phyloP scores from a whole-genome alignment of 2,888 invertebrate species.

The Pterostichus madidus region DNA sequence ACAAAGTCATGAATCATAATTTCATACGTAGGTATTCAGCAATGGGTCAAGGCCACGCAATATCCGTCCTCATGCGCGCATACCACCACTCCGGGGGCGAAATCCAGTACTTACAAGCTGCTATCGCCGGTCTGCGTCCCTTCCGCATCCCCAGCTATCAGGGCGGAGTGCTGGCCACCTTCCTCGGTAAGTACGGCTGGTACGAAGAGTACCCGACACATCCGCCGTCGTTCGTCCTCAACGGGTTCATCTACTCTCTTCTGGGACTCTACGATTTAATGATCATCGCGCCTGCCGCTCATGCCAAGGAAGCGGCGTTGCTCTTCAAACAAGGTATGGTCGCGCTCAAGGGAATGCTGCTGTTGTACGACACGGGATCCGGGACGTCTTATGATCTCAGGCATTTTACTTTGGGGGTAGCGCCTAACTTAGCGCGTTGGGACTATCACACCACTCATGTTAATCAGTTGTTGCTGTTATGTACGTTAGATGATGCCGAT shows the following conservation, averaged over 20 bases:
- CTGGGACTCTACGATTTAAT: constrained; percentile 97
- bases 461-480: constrained; percentile 93
- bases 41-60: constrained; percentile 99
- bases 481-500: constrained; percentile 91
- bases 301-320: constrained; percentile 85
- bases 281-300: constrained; percentile 85
- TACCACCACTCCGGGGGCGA: constrained; percentile 90
- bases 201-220: constrained; percentile 99
- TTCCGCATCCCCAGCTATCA: constrained; percentile 86
- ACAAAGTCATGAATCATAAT: constrained; percentile 4
- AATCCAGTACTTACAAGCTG: constrained; percentile 88
- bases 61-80: constrained; percentile 96
- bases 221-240: constrained; percentile 96
- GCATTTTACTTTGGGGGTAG: constrained; percentile 92
- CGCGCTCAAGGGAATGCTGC: constrained; percentile 90
- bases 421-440: constrained; percentile 98
- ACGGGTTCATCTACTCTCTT: constrained; percentile 98
- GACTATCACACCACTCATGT: constrained; percentile 99
- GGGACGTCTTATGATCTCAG: constrained; percentile 97
- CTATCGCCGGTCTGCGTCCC: constrained; percentile 88
- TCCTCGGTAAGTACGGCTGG: constrained; percentile 93
- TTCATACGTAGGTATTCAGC: constrained; percentile 88
- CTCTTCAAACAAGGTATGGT: constrained; percentile 91
- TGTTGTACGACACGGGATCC: constrained; percentile 96
- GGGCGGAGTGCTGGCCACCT: constrained; percentile 91